Base-by-base conservation (phyloP, 1,140 invertebrate species). In the Hypothenemus hampei region DNA sequence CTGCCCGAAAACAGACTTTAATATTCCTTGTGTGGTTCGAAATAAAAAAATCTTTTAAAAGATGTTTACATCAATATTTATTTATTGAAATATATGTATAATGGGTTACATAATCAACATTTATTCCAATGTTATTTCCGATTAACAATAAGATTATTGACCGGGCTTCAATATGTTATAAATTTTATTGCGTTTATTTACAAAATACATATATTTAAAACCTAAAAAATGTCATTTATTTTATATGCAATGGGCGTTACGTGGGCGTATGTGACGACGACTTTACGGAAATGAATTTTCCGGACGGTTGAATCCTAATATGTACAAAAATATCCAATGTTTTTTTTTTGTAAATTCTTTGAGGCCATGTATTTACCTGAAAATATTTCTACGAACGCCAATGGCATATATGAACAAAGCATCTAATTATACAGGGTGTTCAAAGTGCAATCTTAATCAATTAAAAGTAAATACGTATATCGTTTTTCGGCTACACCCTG, bases 41-140 rank as follows among this genome's bases (percentile, higher is more conserved):
- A n/a, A n/a, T n/a, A n/a, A 39, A 3, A 39, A n/a, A n/a, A n/a
- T n/a, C n/a, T n/a, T 35, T 47, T 35, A 50, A 40, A 40, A 50
- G 47, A 48, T 36, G 46, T 41, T 43, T 45, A 54, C 51, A 44
- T 54, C 40, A 54, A 54, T 52, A 39, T 41, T 52, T 52, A 37
- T 54, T 54, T 54, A 54, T 13, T 44, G 40, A 54, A 54, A 54
- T 54, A 54, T 54, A 54, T n/a, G n/a, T n/a, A n/a, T 31, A 41
- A 41, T 54, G 18, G 51, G 22, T 54, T 54, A 54, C 51, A 54
- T 44, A 37, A 21, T 54, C 51, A 54, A 54, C 51, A 54, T 54
- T 54, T 40, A 51, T 50, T 50, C 47, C 49, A 45, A 45, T 22
- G 33, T 40, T 40, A 43, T 41, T 50, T 22, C n/a, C n/a, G n/a